phyloP scores from a whole-genome alignment of 2,888 invertebrate genomes.

The Brachynemurus nebulosus region DNA sequence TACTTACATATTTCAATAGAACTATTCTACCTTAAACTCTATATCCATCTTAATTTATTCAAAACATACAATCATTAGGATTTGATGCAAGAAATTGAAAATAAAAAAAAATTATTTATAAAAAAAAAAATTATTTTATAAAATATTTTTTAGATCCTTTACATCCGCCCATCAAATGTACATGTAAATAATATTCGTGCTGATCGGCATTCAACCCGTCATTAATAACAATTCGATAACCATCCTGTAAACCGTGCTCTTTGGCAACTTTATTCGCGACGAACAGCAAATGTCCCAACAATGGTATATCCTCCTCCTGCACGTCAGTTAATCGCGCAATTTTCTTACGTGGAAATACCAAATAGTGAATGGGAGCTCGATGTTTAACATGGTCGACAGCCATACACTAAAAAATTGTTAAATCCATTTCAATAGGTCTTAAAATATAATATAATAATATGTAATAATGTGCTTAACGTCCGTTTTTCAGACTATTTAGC shows the following conservation, averaged over 20 bases:
- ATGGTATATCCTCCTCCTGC: conserved; percentile 55
- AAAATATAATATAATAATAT: too few species aligned
- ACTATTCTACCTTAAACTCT: too few species aligned
- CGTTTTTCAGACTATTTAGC: too few species aligned
- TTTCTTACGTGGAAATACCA: conserved; percentile 87
- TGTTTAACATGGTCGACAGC: conserved; percentile 86
- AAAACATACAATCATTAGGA: too few species aligned
- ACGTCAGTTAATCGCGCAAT: conserved; percentile 70
- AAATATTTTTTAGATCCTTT: too few species aligned
- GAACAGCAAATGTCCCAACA: conserved; percentile 66
- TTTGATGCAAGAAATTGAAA: too few species aligned
- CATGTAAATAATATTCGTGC: conserved; percentile 86
- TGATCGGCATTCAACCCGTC: conserved; percentile 87
- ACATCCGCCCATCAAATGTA: conserved; percentile 93
- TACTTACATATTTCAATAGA: too few species aligned
- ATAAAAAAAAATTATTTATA: too few species aligned
- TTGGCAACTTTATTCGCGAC: conserved; percentile 73
- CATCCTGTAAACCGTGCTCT: conserved; percentile 57
- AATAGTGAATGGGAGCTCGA: conserved; percentile 88
- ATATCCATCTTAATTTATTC: too few species aligned
- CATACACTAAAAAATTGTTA: conserved; percentile 76
- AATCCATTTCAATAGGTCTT: too few species aligned
- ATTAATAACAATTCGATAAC: conserved; percentile 83
- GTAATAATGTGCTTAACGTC: too few species aligned
- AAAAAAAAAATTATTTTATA: too few species aligned